These are phyloP conservation scores for Diceros bicornis DNA, from an alignment of 2,797 vertebrate genomes.

Conservation along the genomic window DNA sequence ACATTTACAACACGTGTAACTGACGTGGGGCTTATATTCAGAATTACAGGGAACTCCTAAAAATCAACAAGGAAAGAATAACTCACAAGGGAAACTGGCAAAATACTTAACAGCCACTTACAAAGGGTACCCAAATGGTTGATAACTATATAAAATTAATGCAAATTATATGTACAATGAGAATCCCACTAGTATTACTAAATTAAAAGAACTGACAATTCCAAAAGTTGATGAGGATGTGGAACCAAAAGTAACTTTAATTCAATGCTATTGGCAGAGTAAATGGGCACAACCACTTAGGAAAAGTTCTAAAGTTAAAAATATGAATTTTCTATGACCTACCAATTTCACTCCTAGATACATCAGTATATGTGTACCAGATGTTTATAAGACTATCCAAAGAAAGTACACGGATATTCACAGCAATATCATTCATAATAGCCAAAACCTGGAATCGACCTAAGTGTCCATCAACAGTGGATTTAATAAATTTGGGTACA, in stretches of 20 bases:
- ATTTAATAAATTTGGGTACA: not conserved
- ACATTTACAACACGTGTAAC: not conserved
- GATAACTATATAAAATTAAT: not conserved
- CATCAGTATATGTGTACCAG: not conserved
- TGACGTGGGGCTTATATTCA: not conserved
- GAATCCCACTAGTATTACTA: not conserved
- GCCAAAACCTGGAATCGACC: not conserved
- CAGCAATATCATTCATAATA: not conserved
- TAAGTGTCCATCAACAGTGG: not conserved
- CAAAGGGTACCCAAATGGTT: not conserved
- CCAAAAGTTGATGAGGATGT: not conserved
- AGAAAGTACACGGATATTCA: not conserved
- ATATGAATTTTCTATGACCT: not conserved
- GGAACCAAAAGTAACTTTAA: not conserved
- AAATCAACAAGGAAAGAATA: constrained; percentile 38
- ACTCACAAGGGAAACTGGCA: not conserved
- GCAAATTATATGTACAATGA: not conserved
- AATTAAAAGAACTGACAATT: constrained; percentile 27
- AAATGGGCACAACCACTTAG: not conserved
- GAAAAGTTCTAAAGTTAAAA: not conserved
- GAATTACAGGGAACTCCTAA: not conserved
- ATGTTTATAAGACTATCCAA: not conserved
- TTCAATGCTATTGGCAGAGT: not conserved
- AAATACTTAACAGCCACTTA: not conserved
- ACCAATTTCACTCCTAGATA: not conserved